Evolutionary conservation across 2,113 vertebrate genomes (phyloP).

Genomic region (Merops nubicus): DNA sequence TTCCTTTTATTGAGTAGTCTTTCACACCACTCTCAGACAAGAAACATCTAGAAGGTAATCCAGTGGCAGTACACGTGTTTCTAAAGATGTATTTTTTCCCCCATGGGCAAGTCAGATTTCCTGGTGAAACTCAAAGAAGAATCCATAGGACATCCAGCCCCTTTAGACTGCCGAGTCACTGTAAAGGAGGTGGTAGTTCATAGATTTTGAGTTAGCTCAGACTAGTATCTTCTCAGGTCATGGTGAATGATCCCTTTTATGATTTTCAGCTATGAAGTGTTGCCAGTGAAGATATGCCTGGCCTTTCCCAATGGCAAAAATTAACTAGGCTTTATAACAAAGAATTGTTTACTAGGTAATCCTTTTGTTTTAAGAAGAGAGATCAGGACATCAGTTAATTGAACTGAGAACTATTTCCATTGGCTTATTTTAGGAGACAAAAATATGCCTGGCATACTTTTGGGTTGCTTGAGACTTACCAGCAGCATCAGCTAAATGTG

Average conservation of each 20-base stretch:
- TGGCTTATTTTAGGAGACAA: neutral
- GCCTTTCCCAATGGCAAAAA: neutral
- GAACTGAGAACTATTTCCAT: neutral
- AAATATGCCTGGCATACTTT: neutral
- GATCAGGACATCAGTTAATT: neutral
- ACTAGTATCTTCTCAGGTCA: neutral
- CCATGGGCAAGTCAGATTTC: neutral
- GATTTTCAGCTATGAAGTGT: neutral
- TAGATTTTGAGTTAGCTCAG: neutral
- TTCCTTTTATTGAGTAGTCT: neutral
- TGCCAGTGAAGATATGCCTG: neutral
- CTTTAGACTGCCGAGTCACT: neutral
- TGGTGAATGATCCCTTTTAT: neutral
- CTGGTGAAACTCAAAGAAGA: neutral
- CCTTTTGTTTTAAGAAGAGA: neutral
- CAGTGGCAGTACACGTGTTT: neutral
- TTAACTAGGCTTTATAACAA: neutral
- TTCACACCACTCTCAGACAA: neutral
- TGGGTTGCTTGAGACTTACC: neutral
- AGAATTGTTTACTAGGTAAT: neutral
- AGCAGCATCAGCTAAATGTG: neutral
- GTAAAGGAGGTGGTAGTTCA: neutral
- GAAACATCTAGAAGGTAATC: neutral
- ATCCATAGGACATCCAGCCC: rapidly evolving
- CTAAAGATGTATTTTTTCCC: neutral